Percentiles rank a stretch among this genome's conserved stretches.
Conservation (phyloP, 2,797 vertebrate genomes). For the Thamnophis elegans region DNA sequence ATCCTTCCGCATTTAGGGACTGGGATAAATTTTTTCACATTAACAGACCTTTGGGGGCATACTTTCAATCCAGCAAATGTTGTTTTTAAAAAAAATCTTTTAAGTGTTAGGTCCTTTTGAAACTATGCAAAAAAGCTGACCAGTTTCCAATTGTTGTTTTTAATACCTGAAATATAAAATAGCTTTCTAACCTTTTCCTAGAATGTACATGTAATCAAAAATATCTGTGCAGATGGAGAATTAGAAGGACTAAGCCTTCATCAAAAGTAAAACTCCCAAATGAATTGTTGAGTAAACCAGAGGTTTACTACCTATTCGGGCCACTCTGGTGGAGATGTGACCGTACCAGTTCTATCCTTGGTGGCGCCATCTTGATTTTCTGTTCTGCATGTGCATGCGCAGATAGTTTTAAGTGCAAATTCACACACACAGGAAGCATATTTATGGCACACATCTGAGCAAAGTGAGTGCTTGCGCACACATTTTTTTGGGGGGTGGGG, state of each 20-base stretch:
- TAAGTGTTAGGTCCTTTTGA: neutral
- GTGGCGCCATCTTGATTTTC: too few species aligned
- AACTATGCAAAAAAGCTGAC: neutral
- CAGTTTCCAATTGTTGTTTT: neutral
- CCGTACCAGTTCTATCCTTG: too few species aligned
- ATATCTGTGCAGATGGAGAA: neutral
- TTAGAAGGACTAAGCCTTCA: neutral
- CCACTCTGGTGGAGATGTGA: too few species aligned
- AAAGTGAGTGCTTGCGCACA: too few species aligned
- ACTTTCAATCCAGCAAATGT: neutral
- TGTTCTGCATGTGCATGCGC: too few species aligned
- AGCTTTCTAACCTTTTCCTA: neutral
- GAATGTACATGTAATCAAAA: neutral
- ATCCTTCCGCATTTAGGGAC: neutral
- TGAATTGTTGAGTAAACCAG: neutral
- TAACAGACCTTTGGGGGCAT: neutral
- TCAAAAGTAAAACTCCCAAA: neutral
- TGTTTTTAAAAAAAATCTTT: neutral
- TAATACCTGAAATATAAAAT: neutral
- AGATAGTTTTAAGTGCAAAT: too few species aligned
- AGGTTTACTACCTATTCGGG: too few species aligned
- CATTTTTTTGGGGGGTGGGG: too few species aligned
- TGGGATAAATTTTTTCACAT: neutral
- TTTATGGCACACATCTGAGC: too few species aligned
- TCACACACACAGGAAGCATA: too few species aligned